A percentile compares a stretch with the other conserved stretches of the same genome.
Evolutionary conservation across 2,113 vertebrate genomes (phyloP).

Genomic region (Genyomyrus donnyi): DNA sequence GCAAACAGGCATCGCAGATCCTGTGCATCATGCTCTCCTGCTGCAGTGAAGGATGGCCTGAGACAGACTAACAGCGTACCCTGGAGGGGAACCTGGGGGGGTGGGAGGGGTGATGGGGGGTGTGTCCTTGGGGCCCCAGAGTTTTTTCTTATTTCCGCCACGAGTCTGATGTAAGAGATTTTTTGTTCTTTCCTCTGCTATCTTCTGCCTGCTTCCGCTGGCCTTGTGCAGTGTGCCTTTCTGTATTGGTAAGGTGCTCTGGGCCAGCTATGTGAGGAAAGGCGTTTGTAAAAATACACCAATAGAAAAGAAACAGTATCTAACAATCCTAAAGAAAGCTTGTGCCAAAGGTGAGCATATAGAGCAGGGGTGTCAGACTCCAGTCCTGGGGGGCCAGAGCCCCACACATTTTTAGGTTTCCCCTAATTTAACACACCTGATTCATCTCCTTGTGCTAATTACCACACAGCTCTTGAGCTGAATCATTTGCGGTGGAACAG

Average conservation of each 20-base stretch:
- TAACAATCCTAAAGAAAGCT: neutral
- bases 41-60: neutral
- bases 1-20: neutral
- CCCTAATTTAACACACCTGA: too few relatives aligned
- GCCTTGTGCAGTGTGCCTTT: neutral
- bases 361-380: neutral
- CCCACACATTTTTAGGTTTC: too few relatives aligned
- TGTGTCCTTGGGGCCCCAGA: neutral
- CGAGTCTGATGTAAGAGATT: neutral
- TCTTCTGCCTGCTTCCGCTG: neutral
- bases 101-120: neutral
- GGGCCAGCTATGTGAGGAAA: neutral
- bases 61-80: neutral
- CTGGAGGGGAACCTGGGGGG: neutral
- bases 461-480: too few relatives aligned
- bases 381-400: too few relatives aligned
- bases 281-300: neutral
- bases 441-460: too few relatives aligned
- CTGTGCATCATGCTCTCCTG: neutral
- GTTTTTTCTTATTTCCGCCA: neutral
- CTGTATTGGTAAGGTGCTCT: neutral
- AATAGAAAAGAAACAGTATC: neutral
- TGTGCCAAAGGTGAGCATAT: neutral
- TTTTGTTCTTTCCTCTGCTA: neutral
- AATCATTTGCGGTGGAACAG: too few relatives aligned